Evolutionary conservation across 1,140 invertebrate species (phyloP).

Genomic region (Araneus ventricosus): DNA sequence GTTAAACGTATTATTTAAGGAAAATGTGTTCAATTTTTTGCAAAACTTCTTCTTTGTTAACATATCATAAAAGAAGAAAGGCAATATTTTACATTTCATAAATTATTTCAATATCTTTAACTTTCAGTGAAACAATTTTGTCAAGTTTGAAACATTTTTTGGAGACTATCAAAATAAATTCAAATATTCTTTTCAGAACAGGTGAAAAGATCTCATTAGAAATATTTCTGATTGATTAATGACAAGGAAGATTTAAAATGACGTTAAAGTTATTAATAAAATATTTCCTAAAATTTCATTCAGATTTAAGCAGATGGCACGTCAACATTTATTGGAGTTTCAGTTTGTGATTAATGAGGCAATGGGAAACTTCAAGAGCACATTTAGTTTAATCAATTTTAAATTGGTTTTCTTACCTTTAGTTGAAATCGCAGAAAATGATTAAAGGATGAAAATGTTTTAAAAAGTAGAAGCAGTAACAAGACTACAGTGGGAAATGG

Average conservation of each 20-base stretch:
- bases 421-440: background rate
- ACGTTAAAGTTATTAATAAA: background rate
- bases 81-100: background rate
- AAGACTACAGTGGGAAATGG: background rate
- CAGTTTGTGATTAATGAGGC: background rate
- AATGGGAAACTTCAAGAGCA: background rate
- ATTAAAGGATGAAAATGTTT: background rate
- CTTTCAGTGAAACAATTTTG: no score
- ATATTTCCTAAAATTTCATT: background rate
- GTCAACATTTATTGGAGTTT: background rate
- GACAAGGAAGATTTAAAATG: background rate
- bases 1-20: background rate
- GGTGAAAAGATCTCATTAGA: background rate
- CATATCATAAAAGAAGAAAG: background rate
- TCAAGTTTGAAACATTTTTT: no score
- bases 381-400: background rate
- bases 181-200: background rate
- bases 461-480: background rate
- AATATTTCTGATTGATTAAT: background rate
- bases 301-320: background rate
- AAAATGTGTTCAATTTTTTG: background rate
- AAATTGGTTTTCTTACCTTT: background rate
- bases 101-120: background rate
- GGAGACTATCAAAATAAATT: no score
- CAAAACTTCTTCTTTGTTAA: background rate